Percentiles rank a stretch among this genome's conserved stretches.
phyloP scores from a whole-genome alignment of 2,113 vertebrate species.

The Rhinoderma darwinii region DNA sequence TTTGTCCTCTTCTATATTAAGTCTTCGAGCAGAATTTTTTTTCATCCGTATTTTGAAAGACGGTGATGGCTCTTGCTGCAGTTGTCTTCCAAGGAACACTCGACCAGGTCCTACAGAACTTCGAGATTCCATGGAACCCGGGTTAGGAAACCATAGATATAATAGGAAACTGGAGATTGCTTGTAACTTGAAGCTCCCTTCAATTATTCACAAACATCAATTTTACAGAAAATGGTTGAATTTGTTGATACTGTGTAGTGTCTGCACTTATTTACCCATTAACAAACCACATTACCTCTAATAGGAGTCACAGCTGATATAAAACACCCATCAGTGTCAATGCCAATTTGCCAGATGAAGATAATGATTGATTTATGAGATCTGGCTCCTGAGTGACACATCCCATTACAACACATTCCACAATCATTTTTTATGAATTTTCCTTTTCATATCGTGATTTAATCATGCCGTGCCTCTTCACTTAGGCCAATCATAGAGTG shows the following conservation, averaged over 20 bases:
- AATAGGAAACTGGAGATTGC: too few relatives aligned
- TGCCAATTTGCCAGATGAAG: background rate
- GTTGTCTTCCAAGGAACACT: background rate
- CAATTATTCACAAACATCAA: background rate
- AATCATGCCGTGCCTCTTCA: background rate
- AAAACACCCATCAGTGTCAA: background rate
- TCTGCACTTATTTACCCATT: background rate
- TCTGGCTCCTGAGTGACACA: background rate
- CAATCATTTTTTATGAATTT: background rate
- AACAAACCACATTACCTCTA: background rate
- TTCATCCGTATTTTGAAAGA: too few relatives aligned
- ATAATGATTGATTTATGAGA: constrained; percentile 2
- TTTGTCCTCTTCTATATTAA: too few relatives aligned
- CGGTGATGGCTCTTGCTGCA: too few relatives aligned
- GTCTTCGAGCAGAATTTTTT: too few relatives aligned
- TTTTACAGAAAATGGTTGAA: background rate
- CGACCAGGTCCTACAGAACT: background rate
- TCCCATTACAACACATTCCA: background rate
- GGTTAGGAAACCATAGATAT: too few relatives aligned
- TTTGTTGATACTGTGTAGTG: background rate
- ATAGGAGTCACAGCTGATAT: background rate
- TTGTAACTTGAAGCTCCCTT: too few relatives aligned
- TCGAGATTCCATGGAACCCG: too few relatives aligned
- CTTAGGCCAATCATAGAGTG: constrained; percentile 15
- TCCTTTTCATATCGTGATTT: background rate